phyloP scores from a whole-genome alignment of 2,113 vertebrate genomes.

The Perca flavescens region DNA sequence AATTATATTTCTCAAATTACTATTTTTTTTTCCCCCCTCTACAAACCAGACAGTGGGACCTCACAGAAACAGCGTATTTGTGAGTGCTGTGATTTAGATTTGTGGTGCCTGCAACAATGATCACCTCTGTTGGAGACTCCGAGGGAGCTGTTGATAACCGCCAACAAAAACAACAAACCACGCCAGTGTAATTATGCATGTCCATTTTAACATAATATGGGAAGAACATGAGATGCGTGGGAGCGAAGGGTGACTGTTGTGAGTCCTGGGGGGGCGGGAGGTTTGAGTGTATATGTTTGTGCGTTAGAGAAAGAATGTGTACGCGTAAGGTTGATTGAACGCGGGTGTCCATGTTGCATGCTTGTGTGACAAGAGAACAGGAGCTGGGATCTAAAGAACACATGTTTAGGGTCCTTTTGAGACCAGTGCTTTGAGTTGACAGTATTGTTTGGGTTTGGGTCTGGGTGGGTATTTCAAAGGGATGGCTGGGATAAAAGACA shows the following conservation, averaged over 20 bases:
- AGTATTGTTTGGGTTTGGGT: conserved; percentile 77
- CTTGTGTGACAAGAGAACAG: conserved; percentile 70
- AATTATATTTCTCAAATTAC: conserved; percentile 49
- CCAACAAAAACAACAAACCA: conserved; percentile 76
- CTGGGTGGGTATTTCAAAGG: conserved; percentile 74
- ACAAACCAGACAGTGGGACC: conserved; percentile 47
- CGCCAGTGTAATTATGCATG: conserved; percentile 69
- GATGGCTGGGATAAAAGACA: conserved; percentile 63
- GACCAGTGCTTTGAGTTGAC: conserved; percentile 65
- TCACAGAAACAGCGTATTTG: conserved; percentile 49
- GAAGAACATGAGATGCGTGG: conserved; percentile 81
- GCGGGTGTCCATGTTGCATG: conserved; percentile 54
- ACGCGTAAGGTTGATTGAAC: conserved; percentile 41
- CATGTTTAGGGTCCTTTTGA: conserved; percentile 74
- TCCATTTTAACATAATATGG: conserved; percentile 73
- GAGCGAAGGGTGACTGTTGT: conserved; percentile 67
- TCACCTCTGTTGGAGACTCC: conserved; percentile 58
- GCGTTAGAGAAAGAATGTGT: conserved; percentile 15
- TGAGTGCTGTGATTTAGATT: conserved; percentile 55
- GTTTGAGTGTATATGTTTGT: conserved; percentile 24
- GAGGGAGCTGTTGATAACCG: conserved; percentile 57
- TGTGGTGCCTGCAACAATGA: conserved; percentile 63
- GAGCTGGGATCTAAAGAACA: conserved; percentile 76
- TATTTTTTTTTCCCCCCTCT: background rate
- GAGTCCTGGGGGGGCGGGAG: conserved; percentile 56